Evolutionary conservation across 2,888 invertebrate species (phyloP), one percentile per base, ranked within the genome.

Genomic region (Odontomyia ornata): DNA sequence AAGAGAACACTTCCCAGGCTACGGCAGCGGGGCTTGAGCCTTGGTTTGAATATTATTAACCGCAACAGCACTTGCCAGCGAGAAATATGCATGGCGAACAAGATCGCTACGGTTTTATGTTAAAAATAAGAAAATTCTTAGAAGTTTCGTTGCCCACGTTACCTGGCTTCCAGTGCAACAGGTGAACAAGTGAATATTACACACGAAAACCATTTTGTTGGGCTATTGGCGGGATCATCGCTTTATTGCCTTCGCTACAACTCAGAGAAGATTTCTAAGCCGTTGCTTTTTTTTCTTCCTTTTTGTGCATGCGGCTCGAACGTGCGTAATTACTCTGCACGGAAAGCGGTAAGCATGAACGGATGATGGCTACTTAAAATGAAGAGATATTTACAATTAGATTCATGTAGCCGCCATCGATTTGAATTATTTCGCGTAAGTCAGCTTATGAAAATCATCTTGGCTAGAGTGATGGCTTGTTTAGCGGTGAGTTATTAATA

Each of bases 151-250:
- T 36, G 36, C 52, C 36, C 3, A 52, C 18, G 52, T 52, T 52
- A 18, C 25, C 60, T 60, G 60, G 60, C 60, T 60, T 18, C 15
- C 52, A 18, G 52, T 71, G 13, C 21, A 73, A 73, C 73, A 73
- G 73, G 73, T 73, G 73, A 73, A 52, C 52, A 52, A 60, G 60
- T 73, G 73, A 73, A 57, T 73, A 73, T 73, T 73, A 69, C 46
- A 73, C 73, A 36, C 43, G 73, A 73, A 73, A 73, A 36, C 73
- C 57, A 73, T 73, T 57, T 73, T 73, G 43, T 21, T n/a, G 18
- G 25, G 52, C 1, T 21, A 52, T 73, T 73, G 60, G 1, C 4
- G 15, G 23, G 47, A 47, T 69, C 69, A 21, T 72, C 28, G 72
- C 30, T 56, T 56, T 57, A 57, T 57, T 57, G 47, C 28, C 15